Evolutionary conservation across 1,140 invertebrate species (phyloP).

Genomic region (Drosophila pruinosa): DNA sequence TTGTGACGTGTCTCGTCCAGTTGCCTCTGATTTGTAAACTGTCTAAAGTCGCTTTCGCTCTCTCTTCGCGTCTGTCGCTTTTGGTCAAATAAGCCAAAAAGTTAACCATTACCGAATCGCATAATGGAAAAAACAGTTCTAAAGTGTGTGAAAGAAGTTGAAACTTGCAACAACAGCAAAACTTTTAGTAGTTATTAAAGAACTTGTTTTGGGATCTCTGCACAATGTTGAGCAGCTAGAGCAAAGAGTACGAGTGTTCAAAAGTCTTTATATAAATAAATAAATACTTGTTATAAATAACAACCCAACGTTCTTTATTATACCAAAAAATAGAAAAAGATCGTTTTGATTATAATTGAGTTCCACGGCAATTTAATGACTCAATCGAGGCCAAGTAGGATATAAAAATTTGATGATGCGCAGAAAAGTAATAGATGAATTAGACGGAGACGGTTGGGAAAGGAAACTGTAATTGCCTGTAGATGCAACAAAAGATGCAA

Average conservation of each 20-base stretch:
- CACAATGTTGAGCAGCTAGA: no score
- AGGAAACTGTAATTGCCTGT: constrained; percentile 22
- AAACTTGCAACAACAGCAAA: background rate
- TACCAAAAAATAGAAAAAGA: no score
- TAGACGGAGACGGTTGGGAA: constrained; percentile 1
- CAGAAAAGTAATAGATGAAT: constrained; percentile 4
- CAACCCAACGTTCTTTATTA: no score
- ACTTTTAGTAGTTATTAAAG: background rate
- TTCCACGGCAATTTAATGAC: constrained; percentile 5
- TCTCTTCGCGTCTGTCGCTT: background rate
- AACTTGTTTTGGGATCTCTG: background rate
- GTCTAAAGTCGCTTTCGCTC: background rate
- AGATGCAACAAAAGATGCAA: constrained; percentile 1
- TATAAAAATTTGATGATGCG: constrained; percentile 9
- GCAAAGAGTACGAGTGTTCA: no score
- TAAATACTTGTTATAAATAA: no score
- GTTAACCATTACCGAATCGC: background rate
- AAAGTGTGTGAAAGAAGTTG: background rate
- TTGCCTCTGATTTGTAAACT: background rate
- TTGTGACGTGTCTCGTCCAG: background rate
- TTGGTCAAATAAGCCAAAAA: background rate
- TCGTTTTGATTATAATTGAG: background rate
- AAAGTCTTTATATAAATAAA: no score
- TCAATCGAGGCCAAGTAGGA: constrained; percentile 18
- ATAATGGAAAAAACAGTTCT: background rate